Evolutionary conservation across 2,888 invertebrate genomes (phyloP).

Genomic region (Aphrophora alni): DNA sequence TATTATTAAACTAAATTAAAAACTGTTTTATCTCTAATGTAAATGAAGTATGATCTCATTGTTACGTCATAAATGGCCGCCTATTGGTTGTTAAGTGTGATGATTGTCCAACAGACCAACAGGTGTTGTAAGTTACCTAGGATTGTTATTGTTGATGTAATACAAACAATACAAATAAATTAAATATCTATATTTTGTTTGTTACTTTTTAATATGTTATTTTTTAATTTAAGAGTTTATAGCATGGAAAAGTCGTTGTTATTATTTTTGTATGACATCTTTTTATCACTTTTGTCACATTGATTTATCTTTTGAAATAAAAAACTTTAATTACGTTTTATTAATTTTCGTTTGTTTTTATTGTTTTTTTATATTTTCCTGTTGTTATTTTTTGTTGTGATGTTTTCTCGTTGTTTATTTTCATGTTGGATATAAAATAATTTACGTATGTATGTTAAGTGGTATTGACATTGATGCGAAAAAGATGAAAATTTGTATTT

Average conservation of each 20-base stretch:
- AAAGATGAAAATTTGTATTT: too few species aligned
- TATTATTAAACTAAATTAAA: not conserved
- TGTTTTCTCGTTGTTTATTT: too few species aligned
- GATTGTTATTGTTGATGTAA: constrained; percentile 24
- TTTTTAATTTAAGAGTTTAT: constrained; percentile 38
- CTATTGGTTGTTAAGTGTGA: not conserved
- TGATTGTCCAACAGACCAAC: constrained; percentile 28
- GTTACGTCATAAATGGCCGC: not conserved
- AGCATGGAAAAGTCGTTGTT: constrained; percentile 35
- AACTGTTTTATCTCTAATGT: not conserved
- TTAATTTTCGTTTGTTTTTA: not conserved
- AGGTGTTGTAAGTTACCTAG: constrained; percentile 39
- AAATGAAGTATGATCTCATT: not conserved
- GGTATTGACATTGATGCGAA: too few species aligned
- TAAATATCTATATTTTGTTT: constrained; percentile 39
- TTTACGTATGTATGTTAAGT: too few species aligned
- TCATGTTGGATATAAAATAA: too few species aligned
- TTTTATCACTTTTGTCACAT: constrained; percentile 42
- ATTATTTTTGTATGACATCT: constrained; percentile 42
- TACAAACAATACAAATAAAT: constrained; percentile 22
- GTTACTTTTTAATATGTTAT: constrained; percentile 38
- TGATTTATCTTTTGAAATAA: constrained; percentile 42
- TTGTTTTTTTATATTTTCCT: not conserved
- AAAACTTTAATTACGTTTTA: constrained; percentile 29
- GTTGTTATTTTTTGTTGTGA: too few species aligned